A percentile compares a stretch with the other conserved stretches of the same genome.
Evolutionary conservation across 1,140 invertebrate species (phyloP).

Genomic region (Ceratosolen solmsi): DNA sequence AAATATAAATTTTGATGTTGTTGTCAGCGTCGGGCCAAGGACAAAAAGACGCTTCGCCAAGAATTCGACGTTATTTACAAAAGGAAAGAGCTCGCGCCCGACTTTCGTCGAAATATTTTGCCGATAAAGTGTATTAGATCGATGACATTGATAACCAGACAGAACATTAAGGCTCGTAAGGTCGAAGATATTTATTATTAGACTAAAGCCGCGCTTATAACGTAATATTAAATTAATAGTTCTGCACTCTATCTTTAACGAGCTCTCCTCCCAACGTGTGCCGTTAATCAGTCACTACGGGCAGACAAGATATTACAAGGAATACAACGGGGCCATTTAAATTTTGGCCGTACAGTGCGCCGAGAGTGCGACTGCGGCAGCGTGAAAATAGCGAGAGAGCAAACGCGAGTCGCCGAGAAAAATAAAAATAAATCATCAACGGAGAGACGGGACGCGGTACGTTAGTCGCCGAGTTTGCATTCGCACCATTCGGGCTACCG

Average conservation of each 20-base stretch:
- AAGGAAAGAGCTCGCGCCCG: too few species aligned
- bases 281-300: background rate
- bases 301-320: background rate
- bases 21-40: too few species aligned
- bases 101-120: too few species aligned
- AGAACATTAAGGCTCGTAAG: too few species aligned
- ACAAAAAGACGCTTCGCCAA: too few species aligned
- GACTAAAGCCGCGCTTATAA: too few species aligned
- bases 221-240: too few species aligned
- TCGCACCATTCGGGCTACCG: background rate
- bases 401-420: conserved; percentile 9
- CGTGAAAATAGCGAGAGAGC: conserved; percentile 24
- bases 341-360: background rate
- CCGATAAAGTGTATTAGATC: too few species aligned
- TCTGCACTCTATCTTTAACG: background rate
- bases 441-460: background rate
- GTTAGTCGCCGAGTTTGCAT: conserved; percentile 5
- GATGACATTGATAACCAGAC: too few species aligned
- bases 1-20: too few species aligned
- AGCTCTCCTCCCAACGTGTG: background rate
- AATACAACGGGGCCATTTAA: background rate
- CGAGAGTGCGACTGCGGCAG: background rate
- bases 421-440: conserved; percentile 10
- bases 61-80: too few species aligned
- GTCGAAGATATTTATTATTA: too few species aligned